These are phyloP conservation scores for Drosophila formosana DNA, from an alignment of 2,888 invertebrate genomes.

Conservation along the genomic window DNA sequence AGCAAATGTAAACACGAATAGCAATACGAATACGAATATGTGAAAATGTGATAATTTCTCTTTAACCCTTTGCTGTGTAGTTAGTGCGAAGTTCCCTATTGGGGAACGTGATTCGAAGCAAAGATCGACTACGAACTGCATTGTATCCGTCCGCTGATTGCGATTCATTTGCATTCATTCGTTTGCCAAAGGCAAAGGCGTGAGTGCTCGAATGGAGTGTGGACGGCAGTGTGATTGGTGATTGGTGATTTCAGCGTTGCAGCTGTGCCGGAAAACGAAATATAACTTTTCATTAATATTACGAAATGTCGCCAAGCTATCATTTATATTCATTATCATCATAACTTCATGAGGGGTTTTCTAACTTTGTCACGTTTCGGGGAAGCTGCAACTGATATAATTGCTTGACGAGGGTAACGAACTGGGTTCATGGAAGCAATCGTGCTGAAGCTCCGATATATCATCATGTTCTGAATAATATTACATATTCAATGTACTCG, in stretches of 20 bases:
- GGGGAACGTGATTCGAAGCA: constrained; percentile 36
- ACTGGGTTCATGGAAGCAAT: background rate
- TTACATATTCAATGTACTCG: too few species aligned
- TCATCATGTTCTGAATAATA: too few species aligned
- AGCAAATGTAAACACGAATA: constrained; percentile 39
- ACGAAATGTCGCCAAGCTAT: constrained; percentile 1
- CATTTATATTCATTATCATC: constrained; percentile 32
- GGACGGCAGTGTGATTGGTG: background rate
- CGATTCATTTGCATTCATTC: constrained; percentile 36
- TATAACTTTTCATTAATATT: constrained; percentile 27
- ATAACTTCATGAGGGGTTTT: background rate
- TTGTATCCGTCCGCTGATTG: constrained; percentile 19
- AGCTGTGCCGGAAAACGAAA: constrained; percentile 19
- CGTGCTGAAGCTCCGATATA: too few species aligned
- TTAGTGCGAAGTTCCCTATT: background rate
- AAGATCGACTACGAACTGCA: constrained; percentile 25
- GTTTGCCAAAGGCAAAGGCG: constrained; percentile 6
- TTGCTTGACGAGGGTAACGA: background rate
- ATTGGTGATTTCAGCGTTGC: background rate
- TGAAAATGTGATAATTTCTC: background rate
- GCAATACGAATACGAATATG: too few species aligned
- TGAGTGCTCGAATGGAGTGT: constrained; percentile 1
- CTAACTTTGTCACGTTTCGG: background rate
- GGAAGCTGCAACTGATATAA: background rate
- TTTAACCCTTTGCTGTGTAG: constrained; percentile 1